These are phyloP conservation scores for Drosophila subquinaria DNA, from an alignment of 2,888 invertebrate species.

Conservation along the genomic window DNA sequence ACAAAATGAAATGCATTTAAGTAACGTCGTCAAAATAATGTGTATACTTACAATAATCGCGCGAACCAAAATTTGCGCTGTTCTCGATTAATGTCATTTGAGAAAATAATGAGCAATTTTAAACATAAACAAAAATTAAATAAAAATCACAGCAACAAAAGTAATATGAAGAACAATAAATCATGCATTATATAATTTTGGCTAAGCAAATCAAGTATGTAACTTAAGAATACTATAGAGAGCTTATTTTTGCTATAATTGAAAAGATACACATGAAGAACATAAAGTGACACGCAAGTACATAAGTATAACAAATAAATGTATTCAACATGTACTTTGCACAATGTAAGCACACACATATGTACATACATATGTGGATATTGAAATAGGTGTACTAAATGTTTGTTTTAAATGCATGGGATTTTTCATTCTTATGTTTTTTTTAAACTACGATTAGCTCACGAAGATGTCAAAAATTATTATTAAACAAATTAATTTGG, in stretches of 20 bases:
- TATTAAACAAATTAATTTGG: too few relatives aligned
- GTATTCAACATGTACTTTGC: constrained; percentile 20
- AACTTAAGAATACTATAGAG: constrained; percentile 47
- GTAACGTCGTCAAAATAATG: constrained; percentile 50
- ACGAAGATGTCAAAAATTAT: too few relatives aligned
- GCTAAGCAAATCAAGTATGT: constrained; percentile 56
- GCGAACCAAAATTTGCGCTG: constrained; percentile 42
- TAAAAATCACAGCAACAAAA: constrained; percentile 53
- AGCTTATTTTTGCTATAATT: constrained; percentile 75
- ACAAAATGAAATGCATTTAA: constrained; percentile 70
- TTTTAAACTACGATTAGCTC: too few relatives aligned
- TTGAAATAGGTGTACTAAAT: too few relatives aligned
- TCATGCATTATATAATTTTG: constrained; percentile 65
- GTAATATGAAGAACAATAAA: constrained; percentile 75
- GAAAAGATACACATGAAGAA: constrained; percentile 39
- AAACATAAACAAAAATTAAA: constrained; percentile 29
- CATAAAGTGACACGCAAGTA: constrained; percentile 27
- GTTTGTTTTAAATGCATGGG: too few relatives aligned
- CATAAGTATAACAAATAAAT: constrained; percentile 27
- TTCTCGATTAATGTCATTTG: constrained; percentile 26
- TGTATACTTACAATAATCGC: constrained; percentile 62
- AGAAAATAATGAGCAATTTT: constrained; percentile 37
- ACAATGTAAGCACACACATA: background rate
- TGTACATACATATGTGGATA: too few relatives aligned
- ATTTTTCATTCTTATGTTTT: too few relatives aligned